phyloP scores from a whole-genome alignment of 2,888 invertebrate genomes.

The Cantharis lateralis region DNA sequence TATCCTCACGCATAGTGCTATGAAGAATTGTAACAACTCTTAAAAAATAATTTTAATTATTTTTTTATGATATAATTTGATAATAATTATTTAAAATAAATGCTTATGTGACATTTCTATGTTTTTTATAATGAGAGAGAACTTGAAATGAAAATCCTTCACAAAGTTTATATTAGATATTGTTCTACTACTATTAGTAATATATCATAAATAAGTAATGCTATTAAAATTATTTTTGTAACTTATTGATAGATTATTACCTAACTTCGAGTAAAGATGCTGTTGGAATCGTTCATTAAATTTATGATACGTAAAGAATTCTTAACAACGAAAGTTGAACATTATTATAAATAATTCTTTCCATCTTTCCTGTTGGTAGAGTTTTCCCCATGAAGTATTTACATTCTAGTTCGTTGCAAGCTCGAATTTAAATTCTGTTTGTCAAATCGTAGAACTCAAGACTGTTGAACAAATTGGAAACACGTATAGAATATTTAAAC shows the following conservation, averaged over 20 bases:
- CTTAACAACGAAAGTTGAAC: conserved; percentile 39
- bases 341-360: conserved; percentile 46
- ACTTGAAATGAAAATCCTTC: too few species aligned
- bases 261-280: background rate
- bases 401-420: conserved; percentile 43
- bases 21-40: too few species aligned
- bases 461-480: conserved; percentile 30
- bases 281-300: background rate
- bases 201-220: too few species aligned
- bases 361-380: conserved; percentile 41
- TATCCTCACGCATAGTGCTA: too few species aligned
- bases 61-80: too few species aligned
- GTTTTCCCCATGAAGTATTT: conserved; percentile 47
- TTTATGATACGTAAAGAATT: background rate
- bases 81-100: too few species aligned
- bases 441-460: conserved; percentile 42
- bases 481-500: conserved; percentile 31
- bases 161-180: too few species aligned
- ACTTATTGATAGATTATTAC: background rate
- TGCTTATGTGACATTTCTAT: too few species aligned
- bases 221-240: background rate
- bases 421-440: conserved; percentile 46
- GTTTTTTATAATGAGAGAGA: too few species aligned
- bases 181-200: too few species aligned
- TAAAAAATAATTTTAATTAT: too few species aligned